Percentiles rank a stretch among this genome's conserved stretches.
Conservation (phyloP, 2,888 invertebrate species). For the Drosophila borborema region DNA sequence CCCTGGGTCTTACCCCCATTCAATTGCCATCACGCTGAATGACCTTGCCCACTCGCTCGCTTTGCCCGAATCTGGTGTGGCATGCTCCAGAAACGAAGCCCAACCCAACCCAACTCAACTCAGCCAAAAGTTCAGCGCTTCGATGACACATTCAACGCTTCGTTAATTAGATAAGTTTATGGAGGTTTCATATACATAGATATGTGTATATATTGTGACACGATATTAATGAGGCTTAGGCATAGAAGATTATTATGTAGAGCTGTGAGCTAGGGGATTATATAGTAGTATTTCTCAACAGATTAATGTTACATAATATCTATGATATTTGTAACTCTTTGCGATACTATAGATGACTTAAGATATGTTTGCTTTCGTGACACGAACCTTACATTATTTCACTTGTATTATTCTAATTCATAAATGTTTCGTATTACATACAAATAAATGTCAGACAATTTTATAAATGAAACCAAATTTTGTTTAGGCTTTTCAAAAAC, state of each 20-base stretch:
- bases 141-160: conserved; percentile 70
- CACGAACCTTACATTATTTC: background rate
- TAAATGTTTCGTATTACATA: background rate
- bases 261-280: too few species aligned
- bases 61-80: conserved; percentile 8
- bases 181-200: background rate
- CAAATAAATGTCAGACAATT: background rate
- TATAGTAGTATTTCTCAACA: too few species aligned
- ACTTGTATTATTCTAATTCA: too few species aligned
- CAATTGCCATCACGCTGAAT: conserved; percentile 11
- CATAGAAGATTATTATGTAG: background rate
- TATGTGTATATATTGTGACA: background rate
- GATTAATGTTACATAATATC: too few species aligned
- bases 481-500: background rate
- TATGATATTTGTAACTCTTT: too few species aligned
- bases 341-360: too few species aligned
- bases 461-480: background rate
- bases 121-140: conserved; percentile 42
- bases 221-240: background rate
- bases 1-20: background rate
- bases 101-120: conserved; percentile 10
- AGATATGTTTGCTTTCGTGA: background rate
- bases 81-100: conserved; percentile 39
- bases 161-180: conserved; percentile 44
- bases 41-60: conserved; percentile 43